Percentiles rank a stretch among this genome's conserved stretches.
These are phyloP conservation scores for Hypselothyrea guttata DNA, from an alignment of 2,888 invertebrate genomes.

Conservation along the genomic window DNA sequence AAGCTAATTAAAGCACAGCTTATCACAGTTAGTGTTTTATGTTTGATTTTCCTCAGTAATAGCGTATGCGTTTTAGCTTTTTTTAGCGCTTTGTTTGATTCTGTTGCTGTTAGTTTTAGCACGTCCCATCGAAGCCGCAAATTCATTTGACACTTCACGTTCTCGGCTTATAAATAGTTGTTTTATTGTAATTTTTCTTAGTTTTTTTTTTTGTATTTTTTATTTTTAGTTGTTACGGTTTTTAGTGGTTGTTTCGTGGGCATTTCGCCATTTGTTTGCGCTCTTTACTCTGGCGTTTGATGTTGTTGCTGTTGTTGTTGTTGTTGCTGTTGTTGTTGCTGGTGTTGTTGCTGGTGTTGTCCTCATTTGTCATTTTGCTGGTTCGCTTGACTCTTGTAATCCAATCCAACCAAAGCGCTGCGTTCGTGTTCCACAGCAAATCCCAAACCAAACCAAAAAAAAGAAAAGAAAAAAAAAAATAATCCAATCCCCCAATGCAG, in stretches of 20 bases:
- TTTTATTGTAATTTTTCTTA: slow-evolving; percentile 17
- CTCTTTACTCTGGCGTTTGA: too few species aligned
- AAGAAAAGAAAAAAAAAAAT: neutral
- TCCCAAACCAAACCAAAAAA: slow-evolving; percentile 6
- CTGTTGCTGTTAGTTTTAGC: neutral
- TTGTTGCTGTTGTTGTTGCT: slow-evolving; percentile 23
- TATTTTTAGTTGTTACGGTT: slow-evolving; percentile 42
- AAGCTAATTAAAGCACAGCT: too few species aligned
- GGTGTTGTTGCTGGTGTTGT: slow-evolving; percentile 38
- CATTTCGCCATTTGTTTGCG: slow-evolving; percentile 37
- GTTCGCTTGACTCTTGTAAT: slow-evolving; percentile 56
- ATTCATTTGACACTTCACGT: slow-evolving; percentile 37
- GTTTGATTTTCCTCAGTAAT: too few species aligned
- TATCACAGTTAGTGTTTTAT: too few species aligned
- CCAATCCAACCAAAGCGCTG: slow-evolving; percentile 48
- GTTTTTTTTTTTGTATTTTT: too few species aligned
- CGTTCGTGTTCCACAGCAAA: slow-evolving; percentile 22
- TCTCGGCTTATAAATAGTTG: slow-evolving; percentile 41
- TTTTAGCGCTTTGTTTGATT: too few species aligned
- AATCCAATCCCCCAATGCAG: slow-evolving; percentile 6
- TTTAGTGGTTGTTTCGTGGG: slow-evolving; percentile 31
- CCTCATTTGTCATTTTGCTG: slow-evolving; percentile 64
- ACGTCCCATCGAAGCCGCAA: slow-evolving; percentile 8
- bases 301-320: slow-evolving; percentile 18
- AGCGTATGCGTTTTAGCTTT: too few species aligned